Conservation (phyloP, 1,140 invertebrate species). For the Caerostris darwini region DNA sequence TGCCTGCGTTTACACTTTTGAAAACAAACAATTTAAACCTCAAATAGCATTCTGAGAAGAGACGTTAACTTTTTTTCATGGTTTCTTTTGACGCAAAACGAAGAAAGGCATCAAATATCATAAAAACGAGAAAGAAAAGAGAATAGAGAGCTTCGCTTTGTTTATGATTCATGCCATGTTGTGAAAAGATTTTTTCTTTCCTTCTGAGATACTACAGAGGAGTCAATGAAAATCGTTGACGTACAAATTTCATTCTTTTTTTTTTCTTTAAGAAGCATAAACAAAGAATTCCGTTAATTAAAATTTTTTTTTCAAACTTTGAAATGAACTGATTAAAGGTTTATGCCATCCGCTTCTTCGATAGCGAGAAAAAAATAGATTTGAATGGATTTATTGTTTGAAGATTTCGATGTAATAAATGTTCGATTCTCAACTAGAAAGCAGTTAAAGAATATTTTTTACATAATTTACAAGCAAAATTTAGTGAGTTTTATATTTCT, state of each 20-base stretch:
- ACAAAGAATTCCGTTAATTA: background rate
- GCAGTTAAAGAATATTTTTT: no score
- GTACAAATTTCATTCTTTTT: background rate
- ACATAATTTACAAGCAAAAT: no score
- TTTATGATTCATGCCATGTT: slow-evolving; percentile 1
- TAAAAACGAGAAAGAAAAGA: slow-evolving; percentile 16
- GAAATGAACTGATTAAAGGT: background rate
- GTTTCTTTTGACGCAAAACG: background rate
- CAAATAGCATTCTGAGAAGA: slow-evolving; percentile 21
- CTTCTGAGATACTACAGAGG: background rate
- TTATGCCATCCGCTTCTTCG: no score
- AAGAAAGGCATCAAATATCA: background rate
- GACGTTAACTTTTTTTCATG: slow-evolving; percentile 19
- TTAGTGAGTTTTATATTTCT: no score
- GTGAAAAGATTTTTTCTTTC: background rate
- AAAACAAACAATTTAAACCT: slow-evolving; percentile 14
- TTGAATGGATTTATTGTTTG: no score
- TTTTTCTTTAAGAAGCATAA: background rate
- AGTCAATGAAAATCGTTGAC: background rate
- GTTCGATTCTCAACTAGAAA: no score
- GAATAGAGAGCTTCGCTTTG: background rate
- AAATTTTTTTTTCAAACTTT: background rate
- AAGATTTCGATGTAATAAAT: no score
- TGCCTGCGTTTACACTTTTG: background rate
- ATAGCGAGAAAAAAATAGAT: no score